These are phyloP conservation scores for Lepus americanus DNA, from an alignment of 2,113 vertebrate genomes.

Conservation along the genomic window DNA sequence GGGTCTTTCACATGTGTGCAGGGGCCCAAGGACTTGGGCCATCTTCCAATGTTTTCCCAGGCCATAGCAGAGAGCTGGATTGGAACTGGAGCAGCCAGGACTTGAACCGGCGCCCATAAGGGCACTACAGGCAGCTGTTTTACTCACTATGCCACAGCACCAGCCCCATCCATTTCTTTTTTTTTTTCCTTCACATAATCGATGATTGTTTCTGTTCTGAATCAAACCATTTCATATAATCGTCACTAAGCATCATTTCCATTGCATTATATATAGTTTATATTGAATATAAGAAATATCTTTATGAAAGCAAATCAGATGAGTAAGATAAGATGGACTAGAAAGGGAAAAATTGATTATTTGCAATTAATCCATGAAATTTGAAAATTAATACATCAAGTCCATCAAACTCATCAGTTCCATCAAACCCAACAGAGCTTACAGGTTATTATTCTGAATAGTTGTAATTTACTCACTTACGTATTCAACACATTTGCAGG, in stretches of 20 bases:
- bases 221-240: slow-evolving; percentile 38
- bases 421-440: not conserved
- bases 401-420: too few relatives aligned
- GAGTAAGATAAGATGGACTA: not conserved
- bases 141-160: too few relatives aligned
- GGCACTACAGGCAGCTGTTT: too few relatives aligned
- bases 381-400: not conserved
- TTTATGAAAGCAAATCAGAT: not conserved
- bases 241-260: not conserved
- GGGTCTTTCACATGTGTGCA: too few relatives aligned
- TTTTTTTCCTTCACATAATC: slow-evolving; percentile 10
- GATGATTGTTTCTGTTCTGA: not conserved
- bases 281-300: not conserved
- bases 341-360: slow-evolving; percentile 17
- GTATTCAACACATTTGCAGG: not conserved
- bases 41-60: too few relatives aligned
- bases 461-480: not conserved
- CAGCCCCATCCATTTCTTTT: not conserved
- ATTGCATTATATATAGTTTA: not conserved
- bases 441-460: not conserved
- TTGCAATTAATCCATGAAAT: not conserved
- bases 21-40: too few relatives aligned
- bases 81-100: too few relatives aligned
- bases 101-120: too few relatives aligned
- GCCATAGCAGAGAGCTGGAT: too few relatives aligned